Base-by-base conservation (phyloP, 2,888 invertebrate species). In the Acanthosepion lycidas region DNA sequence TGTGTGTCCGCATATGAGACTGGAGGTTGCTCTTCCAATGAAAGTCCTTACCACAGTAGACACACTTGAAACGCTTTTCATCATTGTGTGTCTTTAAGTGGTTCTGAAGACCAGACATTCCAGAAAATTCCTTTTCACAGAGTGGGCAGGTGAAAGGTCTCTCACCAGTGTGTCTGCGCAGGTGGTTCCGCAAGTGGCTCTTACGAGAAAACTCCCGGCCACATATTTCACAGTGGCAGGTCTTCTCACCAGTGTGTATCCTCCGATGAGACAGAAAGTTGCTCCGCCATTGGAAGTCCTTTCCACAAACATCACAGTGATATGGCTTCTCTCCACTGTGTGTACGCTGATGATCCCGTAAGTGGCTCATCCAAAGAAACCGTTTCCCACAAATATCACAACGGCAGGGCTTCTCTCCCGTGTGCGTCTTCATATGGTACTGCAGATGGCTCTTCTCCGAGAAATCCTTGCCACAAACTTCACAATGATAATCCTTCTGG, bases 151-250 rank as follows among this genome's bases (percentile, higher is more conserved):
- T 42, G 6, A 92, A 42, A 42, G 92, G 92, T 4, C n/a, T 92
- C 6, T 48, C 92, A 9, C 48, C 49, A 12, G 92, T 92, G 20
- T 92, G 92, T 6, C 26, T 92, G 26, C 92, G 48, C 12, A 92
- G 48, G 20, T 92, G 92, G 28, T 33, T 48, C 28, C 33, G 49
- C 42, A 92, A 49, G 48, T 92, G 92, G 28, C 92, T 92, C 48
- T 51, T 92, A 28, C 92, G 92, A 33, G 51, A 48, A 92, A 92
- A 92, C 48, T 51, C 48, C 6, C 51, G 6, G 6, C 42, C 42
- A 49, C 92, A 92, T 92, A 92, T 92, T 92, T 92, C 92, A 49
- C 92, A 92, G 23, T 42, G 26, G 23, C 48, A 92, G 28, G 49
- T 48, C 23, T 92, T 92, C 92, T 92, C 48, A 4, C 92, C 49